Evolutionary conservation across 2,888 invertebrate species (phyloP).

Genomic region (Ptilodon capucinus): DNA sequence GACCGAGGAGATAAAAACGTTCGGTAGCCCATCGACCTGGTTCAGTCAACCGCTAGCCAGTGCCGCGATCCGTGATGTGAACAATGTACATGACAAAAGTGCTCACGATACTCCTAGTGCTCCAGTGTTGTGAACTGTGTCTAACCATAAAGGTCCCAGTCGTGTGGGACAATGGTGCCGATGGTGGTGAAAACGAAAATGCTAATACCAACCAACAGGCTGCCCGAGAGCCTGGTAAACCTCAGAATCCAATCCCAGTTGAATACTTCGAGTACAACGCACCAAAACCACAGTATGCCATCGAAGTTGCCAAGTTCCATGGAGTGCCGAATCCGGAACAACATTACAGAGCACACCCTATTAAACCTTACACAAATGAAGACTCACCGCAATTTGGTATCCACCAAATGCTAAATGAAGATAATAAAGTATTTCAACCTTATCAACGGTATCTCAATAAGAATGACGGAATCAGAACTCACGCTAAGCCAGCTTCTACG

Average conservation of each 20-base stretch:
- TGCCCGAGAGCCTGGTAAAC: constrained; percentile 33
- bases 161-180: constrained; percentile 52
- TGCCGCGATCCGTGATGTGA: constrained; percentile 72
- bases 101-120: constrained; percentile 48
- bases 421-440: constrained; percentile 44
- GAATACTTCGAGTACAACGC: constrained; percentile 71
- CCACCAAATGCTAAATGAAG: constrained; percentile 54
- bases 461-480: constrained; percentile 31
- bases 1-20: constrained; percentile 80
- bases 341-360: constrained; percentile 59
- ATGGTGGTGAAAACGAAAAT: constrained; percentile 60
- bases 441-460: constrained; percentile 55
- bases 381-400: constrained; percentile 56
- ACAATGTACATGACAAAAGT: constrained; percentile 63
- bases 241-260: constrained; percentile 38
- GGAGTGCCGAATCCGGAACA: constrained; percentile 63
- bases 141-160: constrained; percentile 65
- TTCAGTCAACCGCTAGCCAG: constrained; percentile 68
- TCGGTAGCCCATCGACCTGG: constrained; percentile 56
- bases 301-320: constrained; percentile 65
- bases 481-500: constrained; percentile 49
- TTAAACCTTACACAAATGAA: constrained; percentile 56
- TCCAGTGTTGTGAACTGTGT: constrained; percentile 64
- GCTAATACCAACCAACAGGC: constrained; percentile 34
- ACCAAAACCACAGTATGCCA: constrained; percentile 68